Conservation (phyloP, 2,797 vertebrate species). For the Lophius americanus region DNA sequence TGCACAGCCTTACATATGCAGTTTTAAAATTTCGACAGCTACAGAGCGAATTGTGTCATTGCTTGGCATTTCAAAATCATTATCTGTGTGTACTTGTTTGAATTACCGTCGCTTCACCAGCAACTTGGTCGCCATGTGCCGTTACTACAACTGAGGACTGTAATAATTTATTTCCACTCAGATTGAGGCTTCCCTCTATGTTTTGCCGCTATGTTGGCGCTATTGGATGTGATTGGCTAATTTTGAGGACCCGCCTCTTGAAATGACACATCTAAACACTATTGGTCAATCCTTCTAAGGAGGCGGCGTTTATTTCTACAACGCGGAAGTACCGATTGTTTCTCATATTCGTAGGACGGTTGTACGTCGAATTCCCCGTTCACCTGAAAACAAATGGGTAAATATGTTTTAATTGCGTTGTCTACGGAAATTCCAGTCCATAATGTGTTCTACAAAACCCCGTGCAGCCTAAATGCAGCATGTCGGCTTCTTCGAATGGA, state of each 20-base stretch:
- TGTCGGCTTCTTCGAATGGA: neutral
- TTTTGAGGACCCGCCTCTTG: neutral
- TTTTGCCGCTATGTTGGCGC: constrained; percentile 31
- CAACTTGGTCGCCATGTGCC: constrained; percentile 36
- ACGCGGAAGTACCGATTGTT: constrained; percentile 74
- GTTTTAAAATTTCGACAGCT: neutral
- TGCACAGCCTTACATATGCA: neutral
- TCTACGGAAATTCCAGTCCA: neutral
- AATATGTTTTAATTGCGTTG: constrained; percentile 61
- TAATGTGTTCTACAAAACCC: rapidly evolving
- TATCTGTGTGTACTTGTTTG: constrained; percentile 7
- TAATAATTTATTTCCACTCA: neutral
- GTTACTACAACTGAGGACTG: constrained; percentile 64
- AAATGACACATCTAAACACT: rapidly evolving
- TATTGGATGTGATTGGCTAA: constrained; percentile 64
- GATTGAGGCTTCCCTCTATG: neutral
- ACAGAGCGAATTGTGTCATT: neutral
- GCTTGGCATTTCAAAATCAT: neutral
- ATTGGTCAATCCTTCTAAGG: constrained; percentile 59
- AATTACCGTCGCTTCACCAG: constrained; percentile 14
- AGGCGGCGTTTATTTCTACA: constrained; percentile 49
- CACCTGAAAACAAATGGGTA: constrained; percentile 75
- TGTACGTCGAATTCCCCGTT: neutral
- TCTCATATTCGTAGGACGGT: neutral
- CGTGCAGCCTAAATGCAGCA: neutral